Base-by-base conservation (phyloP, 2,113 vertebrate species). In the Hoplias malabaricus region DNA sequence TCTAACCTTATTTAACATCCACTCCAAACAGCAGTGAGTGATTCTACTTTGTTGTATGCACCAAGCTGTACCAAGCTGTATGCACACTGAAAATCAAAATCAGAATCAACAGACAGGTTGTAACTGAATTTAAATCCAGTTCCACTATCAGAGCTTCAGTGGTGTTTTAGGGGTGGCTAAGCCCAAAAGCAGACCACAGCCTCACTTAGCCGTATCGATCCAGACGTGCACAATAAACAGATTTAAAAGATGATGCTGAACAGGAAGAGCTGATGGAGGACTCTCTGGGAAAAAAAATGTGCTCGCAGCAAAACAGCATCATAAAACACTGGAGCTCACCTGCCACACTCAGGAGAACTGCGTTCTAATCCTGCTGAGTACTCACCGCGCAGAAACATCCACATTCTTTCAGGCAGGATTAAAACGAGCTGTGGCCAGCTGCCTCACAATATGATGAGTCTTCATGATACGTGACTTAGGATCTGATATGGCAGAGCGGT, bases 121-220 rank as follows among this genome's bases (percentile, higher is more conserved):
- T 9, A 23, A 53, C 10, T 23, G n/a, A 23, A 23, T 53, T 23
- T 7, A 53, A 53, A 53, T 23, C 9, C 48, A 43, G 6, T 6
- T 43, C 42, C 42, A 2, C 42, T 12, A 11, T 43, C 12, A 50
- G 48, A 53, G 48, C 6, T 19, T 21, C n/a, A 53, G n/a, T 9
- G 48, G 48, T 23, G 48, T 1, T 53, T 19, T 21, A 53, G 48
- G 48, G 48, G 9, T 21, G n/a, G 19, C 48, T 53, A 21, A 53
- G 23, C 48, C 3, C 1, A 7, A 53, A 21, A 19, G 21, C 48
- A 9, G 48, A 53, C n/a, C 48, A 23, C 6, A 53, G 48, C 48
- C 87, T 89, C 89, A 92, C 92, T 92, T 92, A 91, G 88, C 83
- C 53, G 59, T 88, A 93, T 92, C 91, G 92, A 93, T 93, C 91